Evolutionary conservation across 2,797 vertebrate species (phyloP), one percentile per base, ranked within the genome.

Genomic region (Salmo trutta): DNA sequence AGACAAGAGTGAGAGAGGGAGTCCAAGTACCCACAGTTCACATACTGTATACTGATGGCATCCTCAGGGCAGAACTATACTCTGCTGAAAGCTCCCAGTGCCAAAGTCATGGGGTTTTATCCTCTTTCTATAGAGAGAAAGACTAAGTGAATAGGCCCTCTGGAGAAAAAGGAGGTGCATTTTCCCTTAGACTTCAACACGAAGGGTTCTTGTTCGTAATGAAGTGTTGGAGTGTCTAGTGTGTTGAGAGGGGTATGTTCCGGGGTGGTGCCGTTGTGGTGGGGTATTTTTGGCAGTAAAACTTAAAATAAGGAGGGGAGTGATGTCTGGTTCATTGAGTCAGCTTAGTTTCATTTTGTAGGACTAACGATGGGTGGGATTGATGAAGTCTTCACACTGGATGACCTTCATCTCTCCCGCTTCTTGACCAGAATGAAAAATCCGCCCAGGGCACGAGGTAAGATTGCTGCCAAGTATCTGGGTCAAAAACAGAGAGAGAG

Each of bases 401-500:
- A 47, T 3, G 41, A 47, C 0, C 10, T 47, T 47, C 41, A 47
- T 47, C 73, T 68, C 68, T 47, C 73, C 51, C 27, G 10, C 5
- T 16, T 31, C 17, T 73, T 29, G 14, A 33, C 76, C 76, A n/a
- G 76, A 24, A 73, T 66, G 78, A 59, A 87, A 83, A 24, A 79
- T 81, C 76, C 41, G 75, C 85, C 88, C 79, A 81, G 65, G 79
- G 85, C 86, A 82, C 71, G 75, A 85, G 67, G 52, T 36, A 52
- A 82, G 77, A 83, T 76, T 84, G 87, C 79, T 87, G 89, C 88
- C 79, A 86, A 89, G 83, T 88, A 94, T 94, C 86, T 94, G 88
- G 93, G 93, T 93, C 92, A 92, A 83, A 92, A 82, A 93, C 90
- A 93, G 93, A 92, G 90, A 47, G 41, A 5, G 71, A n/a, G n/a